Percentiles rank a stretch among this genome's conserved stretches.
Conservation (phyloP, 2,113 vertebrate genomes). For the Oxygymnocypris stewartii region DNA sequence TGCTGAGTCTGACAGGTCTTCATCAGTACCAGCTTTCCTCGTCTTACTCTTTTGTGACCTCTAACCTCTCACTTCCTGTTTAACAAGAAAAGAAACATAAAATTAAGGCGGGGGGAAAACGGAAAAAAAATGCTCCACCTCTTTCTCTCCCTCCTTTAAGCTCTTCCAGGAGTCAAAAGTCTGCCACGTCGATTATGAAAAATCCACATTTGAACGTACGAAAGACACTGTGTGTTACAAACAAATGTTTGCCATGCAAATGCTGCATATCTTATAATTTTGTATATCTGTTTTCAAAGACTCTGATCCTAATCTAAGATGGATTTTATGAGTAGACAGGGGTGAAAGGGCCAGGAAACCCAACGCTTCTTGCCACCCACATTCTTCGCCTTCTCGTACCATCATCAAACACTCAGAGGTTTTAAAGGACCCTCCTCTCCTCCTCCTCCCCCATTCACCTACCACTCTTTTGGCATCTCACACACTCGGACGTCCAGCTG, state of each 20-base stretch:
- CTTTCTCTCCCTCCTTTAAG: constrained; percentile 57
- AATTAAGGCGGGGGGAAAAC: constrained; percentile 29
- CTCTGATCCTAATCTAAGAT: not conserved
- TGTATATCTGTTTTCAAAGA: not conserved
- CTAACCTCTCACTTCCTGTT: constrained; percentile 72
- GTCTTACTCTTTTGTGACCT: constrained; percentile 74
- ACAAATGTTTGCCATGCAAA: not conserved
- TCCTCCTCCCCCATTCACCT: constrained; percentile 35
- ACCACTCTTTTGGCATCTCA: constrained; percentile 44
- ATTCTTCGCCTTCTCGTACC: constrained; percentile 40
- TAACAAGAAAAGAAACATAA: constrained; percentile 58
- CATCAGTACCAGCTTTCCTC: constrained; percentile 45
- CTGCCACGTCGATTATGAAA: constrained; percentile 49
- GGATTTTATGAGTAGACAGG: constrained; percentile 34
- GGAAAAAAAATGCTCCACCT: constrained; percentile 70
- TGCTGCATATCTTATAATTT: not conserved
- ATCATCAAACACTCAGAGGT: constrained; percentile 40
- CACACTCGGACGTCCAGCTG: constrained; percentile 43
- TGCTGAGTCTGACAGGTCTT: constrained; percentile 49
- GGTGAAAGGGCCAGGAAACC: constrained; percentile 44
- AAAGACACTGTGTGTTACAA: not conserved
- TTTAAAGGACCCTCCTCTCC: constrained; percentile 46
- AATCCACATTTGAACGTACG: constrained; percentile 20
- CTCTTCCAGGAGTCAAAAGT: constrained; percentile 46
- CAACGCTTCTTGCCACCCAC: constrained; percentile 46